Percentiles rank a stretch among this genome's conserved stretches.
Conservation (phyloP, 2,113 vertebrate species). For the Atherinomorus stipes region DNA sequence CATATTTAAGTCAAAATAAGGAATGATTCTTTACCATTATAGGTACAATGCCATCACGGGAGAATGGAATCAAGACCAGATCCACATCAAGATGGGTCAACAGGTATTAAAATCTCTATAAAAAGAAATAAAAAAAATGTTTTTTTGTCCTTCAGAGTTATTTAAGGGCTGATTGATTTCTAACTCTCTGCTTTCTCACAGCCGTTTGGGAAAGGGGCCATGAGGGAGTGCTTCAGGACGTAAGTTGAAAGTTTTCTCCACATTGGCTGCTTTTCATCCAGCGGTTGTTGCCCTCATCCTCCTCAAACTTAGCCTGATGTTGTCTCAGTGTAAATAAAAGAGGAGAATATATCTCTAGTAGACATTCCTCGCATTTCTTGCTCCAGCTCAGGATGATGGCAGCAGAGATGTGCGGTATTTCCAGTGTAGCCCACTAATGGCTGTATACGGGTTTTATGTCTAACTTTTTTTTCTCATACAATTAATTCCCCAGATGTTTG, state of each 20-base stretch:
- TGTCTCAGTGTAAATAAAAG: constrained; percentile 30
- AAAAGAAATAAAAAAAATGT: background rate
- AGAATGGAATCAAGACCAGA: constrained; percentile 91
- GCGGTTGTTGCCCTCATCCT: constrained; percentile 14
- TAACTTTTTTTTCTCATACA: background rate
- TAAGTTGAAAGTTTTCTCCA: constrained; percentile 80
- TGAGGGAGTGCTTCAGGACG: constrained; percentile 98
- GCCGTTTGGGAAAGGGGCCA: constrained; percentile 96
- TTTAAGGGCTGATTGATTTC: background rate
- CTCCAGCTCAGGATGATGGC: background rate
- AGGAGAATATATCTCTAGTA: background rate
- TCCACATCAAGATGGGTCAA: constrained; percentile 93
- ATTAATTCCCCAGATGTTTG: constrained; percentile 5
- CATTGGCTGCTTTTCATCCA: constrained; percentile 16
- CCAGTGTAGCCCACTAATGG: background rate
- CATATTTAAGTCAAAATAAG: background rate
- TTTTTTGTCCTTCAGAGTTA: background rate
- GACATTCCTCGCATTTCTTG: constrained; percentile 32
- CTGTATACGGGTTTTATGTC: background rate
- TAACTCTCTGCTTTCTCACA: constrained; percentile 69
- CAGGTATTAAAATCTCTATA: constrained; percentile 84
- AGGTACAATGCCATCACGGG: constrained; percentile 95
- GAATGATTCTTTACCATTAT: constrained; percentile 9
- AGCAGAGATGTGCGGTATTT: background rate
- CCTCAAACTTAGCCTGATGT: background rate